Evolutionary conservation across 2,797 vertebrate species (phyloP).

Genomic region (Erithacus rubecula): DNA sequence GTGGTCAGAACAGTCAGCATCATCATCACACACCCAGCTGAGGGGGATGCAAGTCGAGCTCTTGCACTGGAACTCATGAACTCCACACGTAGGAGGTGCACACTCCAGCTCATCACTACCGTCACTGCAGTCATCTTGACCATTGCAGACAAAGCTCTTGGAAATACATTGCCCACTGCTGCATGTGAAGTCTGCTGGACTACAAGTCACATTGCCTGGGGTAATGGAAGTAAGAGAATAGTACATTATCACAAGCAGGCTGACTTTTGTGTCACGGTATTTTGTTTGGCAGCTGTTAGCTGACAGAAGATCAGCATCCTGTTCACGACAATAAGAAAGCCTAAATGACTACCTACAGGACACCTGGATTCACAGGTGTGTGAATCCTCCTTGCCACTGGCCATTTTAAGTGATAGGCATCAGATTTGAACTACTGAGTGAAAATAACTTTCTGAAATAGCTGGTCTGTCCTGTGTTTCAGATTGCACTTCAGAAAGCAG

Average conservation of each 20-base stretch:
- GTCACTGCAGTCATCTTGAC: constrained; percentile 93
- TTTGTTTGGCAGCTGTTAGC: background rate
- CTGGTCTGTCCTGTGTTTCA: background rate
- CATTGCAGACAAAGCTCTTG: constrained; percentile 91
- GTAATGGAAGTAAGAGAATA: background rate
- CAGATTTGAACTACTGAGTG: background rate
- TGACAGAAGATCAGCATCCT: background rate
- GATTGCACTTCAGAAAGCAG: background rate
- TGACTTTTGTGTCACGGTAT: background rate
- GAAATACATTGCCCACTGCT: constrained; percentile 91
- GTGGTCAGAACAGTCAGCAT: constrained; percentile 92
- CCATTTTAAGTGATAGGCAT: background rate
- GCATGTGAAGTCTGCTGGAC: constrained; percentile 92
- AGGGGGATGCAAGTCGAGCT: constrained; percentile 89
- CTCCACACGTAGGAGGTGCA: constrained; percentile 84
- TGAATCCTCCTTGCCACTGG: background rate
- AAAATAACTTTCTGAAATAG: background rate
- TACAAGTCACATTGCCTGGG: constrained; percentile 92
- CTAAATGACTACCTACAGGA: background rate
- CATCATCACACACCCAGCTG: constrained; percentile 95
- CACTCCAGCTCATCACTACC: constrained; percentile 90
- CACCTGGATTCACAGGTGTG: background rate
- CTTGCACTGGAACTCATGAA: constrained; percentile 91
- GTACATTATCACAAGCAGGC: background rate
- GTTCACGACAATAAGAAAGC: background rate